Evolutionary conservation across 1,140 invertebrate genomes (phyloP), one percentile per base, ranked within the genome.

Genomic region (Wiebesia pumilae): DNA sequence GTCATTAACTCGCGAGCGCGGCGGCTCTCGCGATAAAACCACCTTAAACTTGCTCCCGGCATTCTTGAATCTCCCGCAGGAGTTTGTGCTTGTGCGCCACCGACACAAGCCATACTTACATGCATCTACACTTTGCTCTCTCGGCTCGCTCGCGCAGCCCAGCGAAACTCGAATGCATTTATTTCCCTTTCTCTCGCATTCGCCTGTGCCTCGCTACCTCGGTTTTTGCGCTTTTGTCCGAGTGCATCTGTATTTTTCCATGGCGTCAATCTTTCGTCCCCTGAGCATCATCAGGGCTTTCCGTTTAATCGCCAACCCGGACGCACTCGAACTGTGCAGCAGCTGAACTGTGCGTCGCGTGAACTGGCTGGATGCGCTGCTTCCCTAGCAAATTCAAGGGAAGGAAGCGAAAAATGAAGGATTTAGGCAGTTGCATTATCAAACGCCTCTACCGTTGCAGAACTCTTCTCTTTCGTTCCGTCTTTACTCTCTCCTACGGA

Each of bases 11-110:
- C 40, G 69, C 69, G 43, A 12, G 51, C 51, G 38, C 43, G 35
- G 35, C 16, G 19, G 69, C 6, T 16, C 33, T 75, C 27, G 38
- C 40, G 38, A 40, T 75, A 43, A 43, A 75, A 43, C 19, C 16
- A 71, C 69, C 16, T 79, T 35, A 78, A 82, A 78, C 84, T 69
- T 47, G 65, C 81, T 83, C 71, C 81, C 69, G n/a, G 73, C 82
- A 81, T 85, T 87, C 85, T 83, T 73, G 40, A 73, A 24, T 43
- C 21, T 47, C 33, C 40, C 16, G 27, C 73, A 47, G 27, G 38
- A 77, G 27, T 69, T 30, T 30, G 14, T 69, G 67, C 3, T 33
- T 69, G 30, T 69, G 67, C 14, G 12, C 19, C 3, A 62, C 58
- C 27, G 27, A 62, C 10, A 27, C 27, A 27, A 27, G 58, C 58